phyloP scores from a whole-genome alignment of 1,140 invertebrate genomes.

The Drosophila jambulina region DNA sequence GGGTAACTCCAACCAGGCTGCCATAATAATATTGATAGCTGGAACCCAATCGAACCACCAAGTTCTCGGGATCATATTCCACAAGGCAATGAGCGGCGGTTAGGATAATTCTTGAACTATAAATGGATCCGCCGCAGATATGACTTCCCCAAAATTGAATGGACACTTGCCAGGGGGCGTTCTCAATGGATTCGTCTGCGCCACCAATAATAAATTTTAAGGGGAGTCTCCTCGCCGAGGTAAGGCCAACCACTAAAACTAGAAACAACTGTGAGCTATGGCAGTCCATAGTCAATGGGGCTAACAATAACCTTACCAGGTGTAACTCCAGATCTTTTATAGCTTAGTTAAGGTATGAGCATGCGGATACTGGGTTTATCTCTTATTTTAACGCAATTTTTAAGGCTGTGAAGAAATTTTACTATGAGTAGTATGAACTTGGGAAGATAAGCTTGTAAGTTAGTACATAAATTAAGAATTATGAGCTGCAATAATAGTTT shows the following conservation, averaged over 20 bases:
- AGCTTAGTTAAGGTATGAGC: not conserved
- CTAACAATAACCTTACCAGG: not conserved
- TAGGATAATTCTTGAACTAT: slow-evolving; percentile 85
- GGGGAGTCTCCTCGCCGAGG: not conserved
- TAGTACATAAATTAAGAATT: not conserved
- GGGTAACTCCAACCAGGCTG: not conserved
- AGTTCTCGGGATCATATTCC: not conserved
- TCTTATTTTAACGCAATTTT: not conserved
- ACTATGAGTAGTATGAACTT: not conserved
- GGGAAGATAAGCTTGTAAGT: not conserved
- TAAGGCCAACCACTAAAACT: not conserved
- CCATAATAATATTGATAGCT: slow-evolving; percentile 5
- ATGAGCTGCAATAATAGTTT: not conserved
- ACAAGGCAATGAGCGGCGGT: slow-evolving; percentile 87
- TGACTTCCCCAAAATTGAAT: slow-evolving; percentile 82
- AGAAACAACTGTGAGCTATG: not conserved
- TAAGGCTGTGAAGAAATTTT: not conserved
- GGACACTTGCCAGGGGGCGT: slow-evolving; percentile 87
- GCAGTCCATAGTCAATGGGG: not conserved
- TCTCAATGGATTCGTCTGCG: slow-evolving; percentile 81
- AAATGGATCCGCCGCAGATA: slow-evolving; percentile 86
- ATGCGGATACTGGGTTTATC: not conserved
- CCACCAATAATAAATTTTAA: slow-evolving; percentile 15
- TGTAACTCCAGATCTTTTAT: slow-evolving; percentile 6
- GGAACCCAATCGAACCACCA: slow-evolving; percentile 22